These are phyloP conservation scores for Operophtera brumata DNA, from an alignment of 2,888 invertebrate genomes.

Conservation along the genomic window DNA sequence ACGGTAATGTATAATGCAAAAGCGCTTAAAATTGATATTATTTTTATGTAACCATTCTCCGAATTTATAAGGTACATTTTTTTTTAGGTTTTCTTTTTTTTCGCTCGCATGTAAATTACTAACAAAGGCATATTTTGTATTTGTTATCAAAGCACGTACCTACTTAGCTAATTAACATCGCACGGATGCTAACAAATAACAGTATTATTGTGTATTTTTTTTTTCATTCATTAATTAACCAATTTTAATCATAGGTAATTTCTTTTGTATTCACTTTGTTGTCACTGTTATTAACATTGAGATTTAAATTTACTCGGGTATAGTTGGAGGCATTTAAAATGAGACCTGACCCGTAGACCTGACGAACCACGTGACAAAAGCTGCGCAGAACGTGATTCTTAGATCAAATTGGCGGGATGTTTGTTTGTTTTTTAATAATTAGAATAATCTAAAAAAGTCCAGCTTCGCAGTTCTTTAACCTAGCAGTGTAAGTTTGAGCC, in stretches of 20 bases:
- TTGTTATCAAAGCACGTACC: constrained; percentile 18
- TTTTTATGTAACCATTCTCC: neutral
- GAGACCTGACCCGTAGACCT: too few species aligned
- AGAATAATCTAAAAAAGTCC: too few species aligned
- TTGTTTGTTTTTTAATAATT: too few species aligned
- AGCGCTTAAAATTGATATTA: constrained; percentile 7
- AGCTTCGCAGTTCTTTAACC: too few species aligned
- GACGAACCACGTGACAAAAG: too few species aligned
- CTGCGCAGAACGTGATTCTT: too few species aligned
- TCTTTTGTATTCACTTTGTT: neutral
- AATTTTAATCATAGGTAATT: neutral
- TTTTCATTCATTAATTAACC: neutral
- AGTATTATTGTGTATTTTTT: constrained; percentile 21
- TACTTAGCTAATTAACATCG: constrained; percentile 27
- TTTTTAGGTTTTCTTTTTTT: neutral
- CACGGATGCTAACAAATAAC: constrained; percentile 9
- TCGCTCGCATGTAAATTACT: neutral
- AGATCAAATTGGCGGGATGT: too few species aligned
- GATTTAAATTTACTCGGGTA: neutral
- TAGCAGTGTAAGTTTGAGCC: too few species aligned
- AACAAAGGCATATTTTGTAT: neutral
- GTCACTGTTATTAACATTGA: neutral
- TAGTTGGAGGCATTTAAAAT: too few species aligned
- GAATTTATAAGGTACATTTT: constrained; percentile 9
- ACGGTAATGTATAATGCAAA: neutral